Base-by-base conservation (phyloP, 2,888 invertebrate genomes). In the Listrodromus nycthemerus region DNA sequence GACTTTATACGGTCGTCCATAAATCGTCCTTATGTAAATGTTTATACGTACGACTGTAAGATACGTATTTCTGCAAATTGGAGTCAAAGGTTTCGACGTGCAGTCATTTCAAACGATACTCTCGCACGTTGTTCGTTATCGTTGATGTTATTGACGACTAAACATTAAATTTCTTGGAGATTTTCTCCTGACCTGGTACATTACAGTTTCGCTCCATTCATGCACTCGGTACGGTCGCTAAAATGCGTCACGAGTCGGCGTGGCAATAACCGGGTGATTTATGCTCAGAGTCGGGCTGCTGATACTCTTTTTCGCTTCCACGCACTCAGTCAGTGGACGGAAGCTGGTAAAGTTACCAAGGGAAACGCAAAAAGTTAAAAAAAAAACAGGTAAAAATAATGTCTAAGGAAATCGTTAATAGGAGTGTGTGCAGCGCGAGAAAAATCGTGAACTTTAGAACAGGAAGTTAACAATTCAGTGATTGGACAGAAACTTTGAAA, bases 201-300 rank as follows among this genome's bases (percentile, higher is more conserved):
- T 21, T 33, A 69, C 24, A n/a, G 13, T 71, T 37, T 55, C 13
- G 27, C 37, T 7, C 30, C 30, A 5, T 30, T 1, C 30, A 7
- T 24, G 37, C 30, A 37, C 16, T 52, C 13, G 13, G 37, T 30
- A 33, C 27, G 52, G 21, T 30, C 16, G 45, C 61, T 19, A 30
- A 48, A 33, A 48, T 33, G 48, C 45, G 63, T 45, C 48, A 71
- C 41, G 48, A 74, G 48, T 30, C 24, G 19, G 48, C 63, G 63
- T 63, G 48, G 74, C 27, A 58, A 77, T 69, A 52, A 66, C 58
- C 45, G n/a, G 45, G 76, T 48, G 45, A 61, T 69, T 45, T 67
- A 66, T 33, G 45, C 48, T 30, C 33, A 4, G 45, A 24, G 24
- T 48, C 63, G 24, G 27, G 61, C 27, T 63, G n/a, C 5, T 6